Evolutionary conservation across 2,797 vertebrate species (phyloP), one percentile per base, ranked within the genome.

Genomic region (Notamacropus eugenii): DNA sequence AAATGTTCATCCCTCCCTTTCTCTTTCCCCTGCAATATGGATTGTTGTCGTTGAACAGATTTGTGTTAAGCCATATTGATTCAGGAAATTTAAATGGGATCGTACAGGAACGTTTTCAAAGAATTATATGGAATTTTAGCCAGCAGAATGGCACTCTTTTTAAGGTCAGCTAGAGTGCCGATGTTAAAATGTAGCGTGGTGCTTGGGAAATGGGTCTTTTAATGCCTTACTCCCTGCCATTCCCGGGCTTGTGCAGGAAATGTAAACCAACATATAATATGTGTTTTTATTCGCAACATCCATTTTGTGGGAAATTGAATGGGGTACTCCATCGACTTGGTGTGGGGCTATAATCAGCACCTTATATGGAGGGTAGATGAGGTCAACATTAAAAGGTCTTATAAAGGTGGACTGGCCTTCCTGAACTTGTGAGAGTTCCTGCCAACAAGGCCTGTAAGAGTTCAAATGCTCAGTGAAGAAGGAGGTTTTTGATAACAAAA

Each of bases 221-320:
- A 98, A 98, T 94, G 90, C 97, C 96, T 97, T 96, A 97, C 96
- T 97, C 96, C 96, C 96, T 96, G 92, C 28, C 0, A 0, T 52
- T 97, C 98, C 97, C 91, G 90, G 95, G 90, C 93, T 97, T 96
- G 92, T 93, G 92, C 96, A 98, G 92, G 97, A 98, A 96, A 97
- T 97, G 97, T 97, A 97, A 98, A 97, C 95, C 97, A 97, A 93
- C 92, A 92, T 95, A 90, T 91, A 97, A 94, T 97, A 96, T 96
- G 95, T 97, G 96, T 98, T 97, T 97, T 97, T 97, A 96, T 98
- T 98, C 96, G 97, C 96, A 97, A 93, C 97, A 96, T 97, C 95
- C 62, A 96, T 97, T 97, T 97, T 98, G 97, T 98, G 97, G 98
- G 97, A 98, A 97, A 97, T 98, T 98, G 97, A 97, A 98, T 98